A percentile compares a stretch with the other conserved stretches of the same genome.
Conservation (phyloP, 64 coral and sea anemone species). For the Stichodactyla helianthus region DNA sequence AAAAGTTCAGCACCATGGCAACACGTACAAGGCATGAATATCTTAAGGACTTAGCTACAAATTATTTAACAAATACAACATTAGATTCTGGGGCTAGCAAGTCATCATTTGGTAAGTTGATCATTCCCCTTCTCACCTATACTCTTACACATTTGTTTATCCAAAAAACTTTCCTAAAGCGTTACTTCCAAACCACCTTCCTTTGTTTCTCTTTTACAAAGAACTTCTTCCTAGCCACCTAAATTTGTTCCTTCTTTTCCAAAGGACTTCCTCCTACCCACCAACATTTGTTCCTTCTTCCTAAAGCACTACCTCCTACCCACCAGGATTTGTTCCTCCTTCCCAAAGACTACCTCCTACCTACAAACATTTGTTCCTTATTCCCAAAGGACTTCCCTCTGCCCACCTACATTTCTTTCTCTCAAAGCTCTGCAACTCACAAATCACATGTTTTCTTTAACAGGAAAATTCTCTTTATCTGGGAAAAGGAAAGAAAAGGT, state of each 20-base stretch:
- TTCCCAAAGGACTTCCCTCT: neutral
- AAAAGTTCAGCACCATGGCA: constrained; percentile 99
- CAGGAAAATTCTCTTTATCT: constrained; percentile 74
- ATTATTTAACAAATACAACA: constrained; percentile 81
- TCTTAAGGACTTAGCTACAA: constrained; percentile 91
- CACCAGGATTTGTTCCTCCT: too few species aligned
- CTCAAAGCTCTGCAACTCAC: neutral
- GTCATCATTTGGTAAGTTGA: constrained; percentile 8
- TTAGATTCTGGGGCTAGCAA: constrained; percentile 71
- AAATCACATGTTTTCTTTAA: neutral
- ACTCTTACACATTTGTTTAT: too few species aligned
- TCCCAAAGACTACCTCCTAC: too few species aligned
- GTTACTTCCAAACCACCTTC: too few species aligned
- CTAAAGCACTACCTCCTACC: too few species aligned
- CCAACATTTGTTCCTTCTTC: too few species aligned
- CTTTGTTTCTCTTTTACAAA: too few species aligned
- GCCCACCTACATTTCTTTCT: neutral
- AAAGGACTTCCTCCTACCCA: too few species aligned
- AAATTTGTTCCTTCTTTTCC: too few species aligned
- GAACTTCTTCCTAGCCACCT: too few species aligned
- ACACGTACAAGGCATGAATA: constrained; percentile 93
- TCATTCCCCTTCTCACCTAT: neutral
- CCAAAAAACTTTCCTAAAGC: too few species aligned
- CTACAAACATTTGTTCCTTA: too few species aligned
- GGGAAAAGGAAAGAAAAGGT: constrained; percentile 97